phyloP scores from a whole-genome alignment of 2,113 vertebrate genomes.

The Ciconia maguari region DNA sequence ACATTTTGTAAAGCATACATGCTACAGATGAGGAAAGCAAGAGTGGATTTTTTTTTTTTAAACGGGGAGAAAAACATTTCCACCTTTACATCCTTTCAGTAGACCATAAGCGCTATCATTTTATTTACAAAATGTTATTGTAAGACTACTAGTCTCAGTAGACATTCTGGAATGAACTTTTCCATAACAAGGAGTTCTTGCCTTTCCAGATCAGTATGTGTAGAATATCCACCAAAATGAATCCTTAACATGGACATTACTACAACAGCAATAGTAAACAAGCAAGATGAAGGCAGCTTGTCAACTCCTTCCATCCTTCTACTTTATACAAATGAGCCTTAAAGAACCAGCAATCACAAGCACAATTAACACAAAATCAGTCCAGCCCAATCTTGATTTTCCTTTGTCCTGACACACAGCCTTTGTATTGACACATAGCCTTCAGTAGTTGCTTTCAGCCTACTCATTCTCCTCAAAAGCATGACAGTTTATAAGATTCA shows the following conservation, averaged over 20 bases:
- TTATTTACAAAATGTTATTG: background rate
- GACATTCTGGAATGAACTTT: background rate
- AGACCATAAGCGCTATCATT: background rate
- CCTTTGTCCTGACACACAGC: background rate
- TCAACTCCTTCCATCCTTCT: background rate
- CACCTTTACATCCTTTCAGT: background rate
- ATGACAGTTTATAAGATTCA: background rate
- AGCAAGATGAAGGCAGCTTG: background rate
- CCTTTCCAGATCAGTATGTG: background rate
- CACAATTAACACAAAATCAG: background rate
- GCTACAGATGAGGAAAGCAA: background rate
- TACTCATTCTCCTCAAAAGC: background rate
- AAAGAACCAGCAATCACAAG: background rate
- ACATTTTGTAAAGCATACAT: background rate
- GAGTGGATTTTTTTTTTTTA: accelerated
- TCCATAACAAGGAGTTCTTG: background rate
- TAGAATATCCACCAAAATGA: background rate
- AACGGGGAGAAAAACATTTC: background rate
- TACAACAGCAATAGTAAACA: background rate
- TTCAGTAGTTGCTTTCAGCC: background rate
- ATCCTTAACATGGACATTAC: background rate
- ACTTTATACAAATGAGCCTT: background rate
- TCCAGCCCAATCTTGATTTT: background rate
- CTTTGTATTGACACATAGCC: background rate
- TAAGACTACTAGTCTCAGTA: background rate